Percentiles rank a stretch among this genome's conserved stretches.
These are phyloP conservation scores for Sceloporus tristichus DNA, from an alignment of 2,113 vertebrate species.

Conservation along the genomic window DNA sequence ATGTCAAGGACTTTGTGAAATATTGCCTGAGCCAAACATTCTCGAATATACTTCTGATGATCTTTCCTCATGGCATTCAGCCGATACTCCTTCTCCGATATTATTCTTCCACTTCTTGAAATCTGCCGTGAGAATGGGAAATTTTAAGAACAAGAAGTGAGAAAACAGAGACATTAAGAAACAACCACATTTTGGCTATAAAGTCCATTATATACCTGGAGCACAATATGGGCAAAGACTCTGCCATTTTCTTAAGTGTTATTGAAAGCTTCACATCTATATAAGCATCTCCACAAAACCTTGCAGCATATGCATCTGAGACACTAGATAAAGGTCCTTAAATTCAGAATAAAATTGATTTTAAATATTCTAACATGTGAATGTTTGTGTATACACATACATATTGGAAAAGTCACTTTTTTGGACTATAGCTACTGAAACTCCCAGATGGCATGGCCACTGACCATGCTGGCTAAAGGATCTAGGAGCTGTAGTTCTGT, in stretches of 20 bases:
- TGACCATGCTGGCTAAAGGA: not conserved
- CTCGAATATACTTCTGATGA: slow-evolving; percentile 84
- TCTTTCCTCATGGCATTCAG: slow-evolving; percentile 83
- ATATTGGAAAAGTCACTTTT: too few relatives aligned
- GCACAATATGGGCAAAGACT: not conserved
- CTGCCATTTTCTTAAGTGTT: not conserved
- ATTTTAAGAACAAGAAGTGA: not conserved
- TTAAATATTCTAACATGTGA: too few relatives aligned
- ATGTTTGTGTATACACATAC: too few relatives aligned
- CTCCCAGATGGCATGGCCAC: not conserved
- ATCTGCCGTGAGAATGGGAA: slow-evolving; percentile 78
- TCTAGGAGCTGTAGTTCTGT: too few relatives aligned
- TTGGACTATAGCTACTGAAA: too few relatives aligned
- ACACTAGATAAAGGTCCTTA: not conserved
- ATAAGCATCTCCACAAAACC: not conserved
- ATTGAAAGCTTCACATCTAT: not conserved
- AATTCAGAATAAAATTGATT: not conserved
- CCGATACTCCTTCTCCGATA: slow-evolving; percentile 91
- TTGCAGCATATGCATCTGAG: not conserved
- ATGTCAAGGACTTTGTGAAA: slow-evolving; percentile 90
- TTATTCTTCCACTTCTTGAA: slow-evolving; percentile 90
- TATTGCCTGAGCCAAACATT: slow-evolving; percentile 88
- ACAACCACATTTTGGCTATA: not conserved
- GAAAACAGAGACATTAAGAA: not conserved
- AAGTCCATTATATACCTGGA: not conserved